Evolutionary conservation across 30 jellyfish, hydroid and myxozoan genomes (phyloP), one percentile per base, ranked within the genome.

Genomic region (Phacellophora camtschatica): DNA sequence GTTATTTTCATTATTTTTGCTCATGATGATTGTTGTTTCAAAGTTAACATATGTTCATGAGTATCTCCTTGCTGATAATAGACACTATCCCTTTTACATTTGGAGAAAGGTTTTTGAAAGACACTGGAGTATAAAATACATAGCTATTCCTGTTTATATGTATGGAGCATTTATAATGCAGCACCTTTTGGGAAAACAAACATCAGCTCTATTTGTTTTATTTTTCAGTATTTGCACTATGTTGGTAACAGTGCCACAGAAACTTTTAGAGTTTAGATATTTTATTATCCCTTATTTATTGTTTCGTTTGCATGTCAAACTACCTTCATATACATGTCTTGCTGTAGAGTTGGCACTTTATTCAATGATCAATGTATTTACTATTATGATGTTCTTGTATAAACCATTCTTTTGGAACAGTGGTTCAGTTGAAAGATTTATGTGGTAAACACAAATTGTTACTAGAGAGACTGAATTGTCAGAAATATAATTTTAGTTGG

Each of bases 51-150:
- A 78, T 70, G 96, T 53, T 16, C 99, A 93, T 66, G 74, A 42
- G 22, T 93, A 93, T 83, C 94, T 93, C 34, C 74, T 93, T 13
- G 90, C 96, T 51, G 99, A 93, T 59, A 93, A 93, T 48, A 96
- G 99, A 1, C 99, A 93, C 50, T 93, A 79, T 78, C 81, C 97
- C 11, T 93, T 93, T 46, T 93, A 93, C 62, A 54, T 93, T 23
- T 93, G 99, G 99, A 80, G 65, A 68, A 86, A 74, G 66, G 64
- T 93, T 13, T 75, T 78, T 59, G 81, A 81, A 55, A 49, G 87
- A 23, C 96, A 87, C 70, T 73, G 96, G 95, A 10, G 54, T 46
- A 74, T 87, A 11, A 74, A 77, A 43, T 93, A 86, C 35, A 34
- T 66, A 5, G 56, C 71, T 0, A 81, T 87, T 2, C 99, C 99